phyloP scores from a whole-genome alignment of 2,888 invertebrate species.

The Pecten maximus region DNA sequence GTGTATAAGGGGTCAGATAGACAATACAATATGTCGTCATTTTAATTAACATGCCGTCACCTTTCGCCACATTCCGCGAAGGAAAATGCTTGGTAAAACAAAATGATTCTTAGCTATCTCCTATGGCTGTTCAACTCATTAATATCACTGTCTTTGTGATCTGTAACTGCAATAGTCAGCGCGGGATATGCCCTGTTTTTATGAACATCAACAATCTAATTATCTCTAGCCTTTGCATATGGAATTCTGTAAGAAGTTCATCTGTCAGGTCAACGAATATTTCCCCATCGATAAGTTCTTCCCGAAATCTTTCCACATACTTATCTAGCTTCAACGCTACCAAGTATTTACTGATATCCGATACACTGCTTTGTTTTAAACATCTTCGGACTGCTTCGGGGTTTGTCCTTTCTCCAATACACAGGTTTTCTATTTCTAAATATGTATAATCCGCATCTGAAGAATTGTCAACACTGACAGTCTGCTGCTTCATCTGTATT shows the following conservation, averaged over 20 bases:
- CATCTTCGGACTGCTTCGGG: background rate
- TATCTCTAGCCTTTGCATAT: constrained; percentile 42
- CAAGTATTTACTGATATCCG: constrained; percentile 39
- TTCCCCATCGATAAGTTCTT: constrained; percentile 44
- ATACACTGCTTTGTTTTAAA: background rate
- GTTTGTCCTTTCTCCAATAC: background rate
- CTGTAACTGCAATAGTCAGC: too few species aligned
- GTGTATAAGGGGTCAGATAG: too few species aligned
- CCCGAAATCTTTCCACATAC: constrained; percentile 41
- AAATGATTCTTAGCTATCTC: too few species aligned
- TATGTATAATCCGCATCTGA: background rate
- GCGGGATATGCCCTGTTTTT: constrained; percentile 47
- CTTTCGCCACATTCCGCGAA: too few species aligned
- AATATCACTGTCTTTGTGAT: too few species aligned
- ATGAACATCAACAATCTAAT: constrained; percentile 44
- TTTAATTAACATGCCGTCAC: too few species aligned
- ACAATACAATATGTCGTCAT: too few species aligned
- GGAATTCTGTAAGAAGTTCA: constrained; percentile 44
- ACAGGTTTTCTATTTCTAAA: background rate
- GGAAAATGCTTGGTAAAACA: too few species aligned
- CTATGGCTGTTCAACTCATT: background rate
- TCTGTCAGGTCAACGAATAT: constrained; percentile 40
- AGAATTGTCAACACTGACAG: background rate
- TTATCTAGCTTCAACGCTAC: constrained; percentile 42
- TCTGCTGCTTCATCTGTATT: background rate